Conservation (phyloP, 2,888 invertebrate species). For the Ernsta delagoae region DNA sequence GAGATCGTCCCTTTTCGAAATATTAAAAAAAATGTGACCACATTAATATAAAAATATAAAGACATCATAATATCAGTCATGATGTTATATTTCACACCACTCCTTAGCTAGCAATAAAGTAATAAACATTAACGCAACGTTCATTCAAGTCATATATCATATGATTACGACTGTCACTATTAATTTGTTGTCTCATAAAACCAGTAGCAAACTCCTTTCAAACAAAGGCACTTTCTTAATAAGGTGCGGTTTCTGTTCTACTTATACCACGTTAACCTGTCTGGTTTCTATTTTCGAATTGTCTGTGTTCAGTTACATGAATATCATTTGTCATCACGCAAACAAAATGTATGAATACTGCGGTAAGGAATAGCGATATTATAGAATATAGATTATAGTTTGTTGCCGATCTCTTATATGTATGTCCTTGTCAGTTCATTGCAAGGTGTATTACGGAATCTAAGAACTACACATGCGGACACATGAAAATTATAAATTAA, state of each 20-base stretch:
- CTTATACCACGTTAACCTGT: background rate
- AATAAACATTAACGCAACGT: background rate
- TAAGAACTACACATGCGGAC: too few relatives aligned
- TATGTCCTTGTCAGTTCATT: too few relatives aligned
- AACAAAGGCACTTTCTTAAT: conserved; percentile 4
- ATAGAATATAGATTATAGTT: too few relatives aligned
- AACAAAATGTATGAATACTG: conserved; percentile 40
- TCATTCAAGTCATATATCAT: conserved; percentile 14
- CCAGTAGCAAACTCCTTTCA: conserved; percentile 5
- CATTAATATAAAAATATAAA: background rate
- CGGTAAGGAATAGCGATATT: conserved; percentile 19
- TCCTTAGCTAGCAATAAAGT: conserved; percentile 3
- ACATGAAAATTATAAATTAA: too few relatives aligned
- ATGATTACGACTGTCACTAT: conserved; percentile 18
- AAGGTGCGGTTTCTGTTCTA: conserved; percentile 18
- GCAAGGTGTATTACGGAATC: too few relatives aligned
- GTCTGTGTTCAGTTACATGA: conserved; percentile 23
- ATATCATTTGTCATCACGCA: conserved; percentile 43
- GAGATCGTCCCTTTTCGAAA: too few relatives aligned
- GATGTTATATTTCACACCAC: conserved; percentile 4
- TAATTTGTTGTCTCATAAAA: conserved; percentile 13
- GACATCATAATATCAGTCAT: background rate
- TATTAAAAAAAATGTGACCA: too few relatives aligned
- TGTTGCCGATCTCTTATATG: background rate
- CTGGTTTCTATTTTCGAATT: conserved; percentile 15